A percentile compares a stretch with the other conserved stretches of the same genome.
These are phyloP conservation scores for Osmerus eperlanus DNA, from an alignment of 2,113 vertebrate species.

Conservation along the genomic window DNA sequence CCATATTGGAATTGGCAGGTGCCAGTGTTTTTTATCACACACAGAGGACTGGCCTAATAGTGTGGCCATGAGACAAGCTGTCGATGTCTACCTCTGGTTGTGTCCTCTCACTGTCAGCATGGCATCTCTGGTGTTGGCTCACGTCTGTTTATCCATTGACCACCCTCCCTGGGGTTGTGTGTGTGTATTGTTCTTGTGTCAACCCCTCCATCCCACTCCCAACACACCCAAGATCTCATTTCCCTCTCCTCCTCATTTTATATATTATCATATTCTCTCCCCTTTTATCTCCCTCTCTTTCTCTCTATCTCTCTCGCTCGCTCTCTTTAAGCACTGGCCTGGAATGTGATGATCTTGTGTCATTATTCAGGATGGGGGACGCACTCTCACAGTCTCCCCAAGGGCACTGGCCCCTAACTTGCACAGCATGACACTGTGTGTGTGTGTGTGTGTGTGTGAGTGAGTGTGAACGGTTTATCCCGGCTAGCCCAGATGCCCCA, in stretches of 20 bases:
- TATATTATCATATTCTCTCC: not conserved
- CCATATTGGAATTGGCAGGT: no score
- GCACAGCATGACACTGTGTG: slow-evolving; percentile 24
- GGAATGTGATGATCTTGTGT: slow-evolving; percentile 45
- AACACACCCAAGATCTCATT: no score
- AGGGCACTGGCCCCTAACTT: slow-evolving; percentile 40
- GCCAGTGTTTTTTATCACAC: no score
- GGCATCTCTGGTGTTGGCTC: slow-evolving; percentile 46
- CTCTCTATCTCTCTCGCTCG: not conserved
- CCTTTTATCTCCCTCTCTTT: not conserved
- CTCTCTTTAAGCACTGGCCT: slow-evolving; percentile 50
- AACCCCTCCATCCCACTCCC: not conserved
- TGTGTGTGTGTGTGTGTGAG: slow-evolving; percentile 40
- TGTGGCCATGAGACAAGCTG: not conserved
- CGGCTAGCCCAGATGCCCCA: slow-evolving; percentile 49
- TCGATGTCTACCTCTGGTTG: slow-evolving; percentile 22
- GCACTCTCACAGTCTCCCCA: slow-evolving; percentile 39
- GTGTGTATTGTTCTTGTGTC: not conserved
- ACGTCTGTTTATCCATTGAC: slow-evolving; percentile 76
- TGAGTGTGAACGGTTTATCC: slow-evolving; percentile 44
- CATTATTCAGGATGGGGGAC: slow-evolving; percentile 42
- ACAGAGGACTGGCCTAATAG: not conserved
- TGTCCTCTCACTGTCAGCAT: slow-evolving; percentile 25
- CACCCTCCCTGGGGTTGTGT: slow-evolving; percentile 20
- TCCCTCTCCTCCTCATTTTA: not conserved